Evolutionary conservation across 2,888 invertebrate species (phyloP).

Genomic region (Hydrotaea diabolus): DNA sequence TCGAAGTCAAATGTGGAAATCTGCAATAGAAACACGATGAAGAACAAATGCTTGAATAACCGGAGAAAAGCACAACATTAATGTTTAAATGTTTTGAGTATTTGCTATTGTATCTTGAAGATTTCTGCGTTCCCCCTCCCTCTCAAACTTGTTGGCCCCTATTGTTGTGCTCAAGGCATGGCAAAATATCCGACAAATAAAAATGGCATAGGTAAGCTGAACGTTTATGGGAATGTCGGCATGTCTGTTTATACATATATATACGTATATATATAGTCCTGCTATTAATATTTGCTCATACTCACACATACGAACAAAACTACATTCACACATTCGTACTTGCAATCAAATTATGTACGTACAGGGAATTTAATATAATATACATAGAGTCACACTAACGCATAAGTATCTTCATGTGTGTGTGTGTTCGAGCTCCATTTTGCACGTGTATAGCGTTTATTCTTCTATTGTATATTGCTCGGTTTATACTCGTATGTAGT

Average conservation of each 20-base stretch:
- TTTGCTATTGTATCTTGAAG: background rate
- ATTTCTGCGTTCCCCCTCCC: background rate
- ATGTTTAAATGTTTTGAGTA: constrained; percentile 55
- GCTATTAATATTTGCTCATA: constrained; percentile 9
- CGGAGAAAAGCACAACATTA: constrained; percentile 1
- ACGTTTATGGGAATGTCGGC: background rate
- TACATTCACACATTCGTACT: background rate
- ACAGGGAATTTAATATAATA: constrained; percentile 25
- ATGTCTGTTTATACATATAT: background rate
- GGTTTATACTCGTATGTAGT: background rate
- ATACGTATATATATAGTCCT: background rate
- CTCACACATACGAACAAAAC: background rate
- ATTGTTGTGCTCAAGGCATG: background rate
- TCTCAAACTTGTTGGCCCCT: background rate
- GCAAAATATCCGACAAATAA: background rate
- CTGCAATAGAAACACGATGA: constrained; percentile 35
- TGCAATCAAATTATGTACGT: background rate
- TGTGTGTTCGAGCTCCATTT: background rate
- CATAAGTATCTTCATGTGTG: background rate
- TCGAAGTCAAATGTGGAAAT: constrained; percentile 51
- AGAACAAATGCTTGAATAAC: constrained; percentile 18
- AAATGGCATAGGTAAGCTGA: constrained; percentile 18
- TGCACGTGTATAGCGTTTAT: background rate
- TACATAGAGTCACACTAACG: background rate
- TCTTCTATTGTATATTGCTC: background rate